phyloP scores from a whole-genome alignment of 2,888 invertebrate genomes.

The Stomorhina lunata region DNA sequence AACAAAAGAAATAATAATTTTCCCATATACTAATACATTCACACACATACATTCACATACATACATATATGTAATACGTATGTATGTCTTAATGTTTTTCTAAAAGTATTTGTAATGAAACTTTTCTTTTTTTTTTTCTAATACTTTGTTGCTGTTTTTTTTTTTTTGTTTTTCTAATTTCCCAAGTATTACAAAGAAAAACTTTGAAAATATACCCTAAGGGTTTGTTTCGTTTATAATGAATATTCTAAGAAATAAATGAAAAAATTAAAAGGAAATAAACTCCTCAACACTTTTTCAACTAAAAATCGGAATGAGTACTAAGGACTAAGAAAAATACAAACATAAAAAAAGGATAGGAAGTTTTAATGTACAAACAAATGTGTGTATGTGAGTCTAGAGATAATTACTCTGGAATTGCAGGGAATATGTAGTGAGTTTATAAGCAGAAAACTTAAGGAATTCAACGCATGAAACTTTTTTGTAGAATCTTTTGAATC shows the following conservation, averaged over 20 bases:
- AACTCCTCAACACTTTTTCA: slow-evolving; percentile 36
- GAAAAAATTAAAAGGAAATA: slow-evolving; percentile 24
- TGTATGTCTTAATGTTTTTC: too few relatives aligned
- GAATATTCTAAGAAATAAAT: not conserved
- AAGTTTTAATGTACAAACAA: too few relatives aligned
- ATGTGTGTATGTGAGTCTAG: too few relatives aligned
- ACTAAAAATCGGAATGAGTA: slow-evolving; percentile 39
- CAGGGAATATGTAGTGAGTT: not conserved
- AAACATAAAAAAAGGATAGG: not conserved
- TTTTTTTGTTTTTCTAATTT: slow-evolving; percentile 42
- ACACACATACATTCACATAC: too few relatives aligned
- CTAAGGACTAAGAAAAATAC: not conserved
- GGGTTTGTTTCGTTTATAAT: slow-evolving; percentile 33
- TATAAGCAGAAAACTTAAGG: not conserved
- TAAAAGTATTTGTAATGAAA: too few relatives aligned
- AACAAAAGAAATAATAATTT: not conserved
- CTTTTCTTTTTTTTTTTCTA: slow-evolving; percentile 4
- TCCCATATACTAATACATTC: not conserved
- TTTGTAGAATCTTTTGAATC: too few relatives aligned
- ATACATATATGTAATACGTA: too few relatives aligned
- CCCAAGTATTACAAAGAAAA: slow-evolving; percentile 45
- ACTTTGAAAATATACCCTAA: slow-evolving; percentile 45
- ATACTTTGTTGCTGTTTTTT: not conserved
- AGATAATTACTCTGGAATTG: slow-evolving; percentile 58
- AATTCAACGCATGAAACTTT: too few relatives aligned